phyloP scores from a whole-genome alignment of 2,888 invertebrate species.

The Lithodes maja region DNA sequence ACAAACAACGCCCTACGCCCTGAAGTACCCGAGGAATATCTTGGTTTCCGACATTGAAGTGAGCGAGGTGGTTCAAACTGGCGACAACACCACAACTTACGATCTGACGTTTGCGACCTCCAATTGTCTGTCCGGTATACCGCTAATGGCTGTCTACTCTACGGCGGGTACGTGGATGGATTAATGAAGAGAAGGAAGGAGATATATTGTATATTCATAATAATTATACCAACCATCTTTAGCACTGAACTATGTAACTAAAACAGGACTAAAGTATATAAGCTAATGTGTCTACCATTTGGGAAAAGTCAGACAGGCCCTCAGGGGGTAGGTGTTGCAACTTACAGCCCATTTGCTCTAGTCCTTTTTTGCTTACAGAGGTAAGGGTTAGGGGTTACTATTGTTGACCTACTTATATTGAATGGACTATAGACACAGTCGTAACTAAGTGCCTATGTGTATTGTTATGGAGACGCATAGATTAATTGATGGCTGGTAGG shows the following conservation, averaged over 20 bases:
- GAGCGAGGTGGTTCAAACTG: not conserved
- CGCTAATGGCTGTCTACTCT: constrained; percentile 11
- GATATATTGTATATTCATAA: no score
- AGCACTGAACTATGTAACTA: no score
- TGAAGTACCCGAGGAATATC: constrained; percentile 11
- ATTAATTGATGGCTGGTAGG: not conserved
- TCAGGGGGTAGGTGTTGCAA: no score
- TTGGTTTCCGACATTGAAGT: constrained; percentile 32
- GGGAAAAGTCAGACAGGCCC: no score
- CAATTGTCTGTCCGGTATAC: constrained; percentile 38
- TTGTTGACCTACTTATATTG: no score
- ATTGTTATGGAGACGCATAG: not conserved
- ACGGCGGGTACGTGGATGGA: constrained; percentile 14
- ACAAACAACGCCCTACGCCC: constrained; percentile 41
- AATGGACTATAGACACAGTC: no score
- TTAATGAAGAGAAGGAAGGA: not conserved
- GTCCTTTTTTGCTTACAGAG: not conserved
- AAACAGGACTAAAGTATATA: no score
- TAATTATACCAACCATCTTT: no score
- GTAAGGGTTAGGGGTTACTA: not conserved
- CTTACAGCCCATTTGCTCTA: no score
- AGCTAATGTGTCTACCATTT: no score
- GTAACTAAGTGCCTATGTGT: no score
- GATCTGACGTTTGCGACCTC: constrained; percentile 15
- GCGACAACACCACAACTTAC: not conserved